Evolutionary conservation across 2,113 vertebrate genomes (phyloP), one percentile per base, ranked within the genome.

Genomic region (Arizona elegans): DNA sequence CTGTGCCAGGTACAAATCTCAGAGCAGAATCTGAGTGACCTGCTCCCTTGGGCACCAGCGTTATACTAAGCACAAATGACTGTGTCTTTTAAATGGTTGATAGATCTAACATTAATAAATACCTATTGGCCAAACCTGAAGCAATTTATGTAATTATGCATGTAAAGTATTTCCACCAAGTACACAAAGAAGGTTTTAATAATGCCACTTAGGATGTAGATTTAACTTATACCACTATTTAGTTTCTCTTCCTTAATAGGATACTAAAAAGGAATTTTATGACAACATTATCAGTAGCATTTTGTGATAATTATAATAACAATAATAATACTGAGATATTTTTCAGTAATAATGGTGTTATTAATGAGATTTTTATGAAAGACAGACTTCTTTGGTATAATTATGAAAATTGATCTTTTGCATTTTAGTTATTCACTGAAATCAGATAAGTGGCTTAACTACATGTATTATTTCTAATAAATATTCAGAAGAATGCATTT

Each of bases 391-490:
- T 98, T 97, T 93, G 96, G 97, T 98, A 98, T 98, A 98, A 98
- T 98, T 98, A 98, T 98, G 98, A 98, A 98, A 98, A 98, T 98
- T 98, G 98, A 98, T 98, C 98, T 98, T 98, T 98, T 98, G 97
- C 98, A 98, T 98, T 98, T 98, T 98, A 97, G 97, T 97, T 98
- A 98, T 98, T 98, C 98, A 98, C 96, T 98, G 97, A 98, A 98
- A 98, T 98, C 98, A 98, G 98, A 98, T 98, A 98, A 98, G 98
- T 98, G 97, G 97, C 97, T 98, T 98, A 98, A 98, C 97, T 98
- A 98, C 98, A 98, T 98, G 98, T 98, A 98, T 98, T 98, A 98
- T 98, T 98, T 98, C 98, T 98, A 98, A 98, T 98, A 98, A 98
- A 98, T 98, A 98, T 98, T 98, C 98, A 98, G 98, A 98, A 97